Conservation (phyloP, 2,797 vertebrate species). For the Chiloscyllium punctatum region DNA sequence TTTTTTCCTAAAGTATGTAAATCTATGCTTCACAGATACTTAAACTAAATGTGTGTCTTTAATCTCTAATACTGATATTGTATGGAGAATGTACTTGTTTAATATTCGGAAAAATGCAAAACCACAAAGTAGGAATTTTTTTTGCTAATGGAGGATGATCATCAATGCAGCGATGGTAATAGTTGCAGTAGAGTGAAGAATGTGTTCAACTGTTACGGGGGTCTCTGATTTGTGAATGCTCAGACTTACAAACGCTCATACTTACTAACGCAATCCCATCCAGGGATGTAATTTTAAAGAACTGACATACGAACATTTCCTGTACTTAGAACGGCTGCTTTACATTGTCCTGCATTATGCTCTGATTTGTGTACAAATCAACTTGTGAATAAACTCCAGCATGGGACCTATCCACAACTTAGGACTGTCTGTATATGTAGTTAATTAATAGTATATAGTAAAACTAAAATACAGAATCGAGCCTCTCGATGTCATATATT, state of each 20-base stretch:
- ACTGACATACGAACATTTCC: too few relatives aligned
- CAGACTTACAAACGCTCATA: too few relatives aligned
- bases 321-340: too few relatives aligned
- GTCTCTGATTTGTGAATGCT: too few relatives aligned
- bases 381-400: too few relatives aligned
- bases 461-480: background rate
- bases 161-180: background rate
- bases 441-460: background rate
- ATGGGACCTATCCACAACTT: too few relatives aligned
- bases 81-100: background rate
- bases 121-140: background rate
- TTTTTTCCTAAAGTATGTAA: background rate
- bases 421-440: background rate
- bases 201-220: background rate
- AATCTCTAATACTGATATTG: background rate
- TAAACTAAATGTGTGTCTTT: background rate
- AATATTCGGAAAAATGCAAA: background rate
- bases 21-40: background rate
- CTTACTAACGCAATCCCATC: too few relatives aligned
- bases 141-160: background rate
- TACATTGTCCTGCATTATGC: too few relatives aligned
- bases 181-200: background rate
- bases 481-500: background rate
- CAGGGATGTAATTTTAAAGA: too few relatives aligned
- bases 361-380: too few relatives aligned